phyloP scores from a whole-genome alignment of 1,140 invertebrate genomes.

The Oncopeltus fasciatus region DNA sequence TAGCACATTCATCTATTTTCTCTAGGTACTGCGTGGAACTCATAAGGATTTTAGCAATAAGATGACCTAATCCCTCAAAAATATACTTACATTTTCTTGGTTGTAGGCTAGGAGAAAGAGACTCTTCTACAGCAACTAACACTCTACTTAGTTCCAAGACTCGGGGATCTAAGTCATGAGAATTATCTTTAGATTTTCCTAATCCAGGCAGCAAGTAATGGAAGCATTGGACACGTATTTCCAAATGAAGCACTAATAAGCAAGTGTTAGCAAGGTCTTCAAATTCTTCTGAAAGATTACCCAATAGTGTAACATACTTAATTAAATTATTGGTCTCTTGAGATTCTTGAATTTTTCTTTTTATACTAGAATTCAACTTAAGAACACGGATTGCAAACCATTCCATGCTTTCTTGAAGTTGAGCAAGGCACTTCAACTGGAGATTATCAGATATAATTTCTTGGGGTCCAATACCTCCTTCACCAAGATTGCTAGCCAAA shows the following conservation, averaged over 20 bases:
- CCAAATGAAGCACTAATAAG: slow-evolving; percentile 77
- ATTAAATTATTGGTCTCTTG: background rate
- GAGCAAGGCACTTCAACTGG: slow-evolving; percentile 65
- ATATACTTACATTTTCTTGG: slow-evolving; percentile 80
- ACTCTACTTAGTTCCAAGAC: slow-evolving; percentile 69
- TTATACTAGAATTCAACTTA: slow-evolving; percentile 22
- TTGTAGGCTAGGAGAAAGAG: slow-evolving; percentile 54
- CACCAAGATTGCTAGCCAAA: slow-evolving; percentile 71
- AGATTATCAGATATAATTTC: slow-evolving; percentile 68
- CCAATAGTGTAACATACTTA: background rate
- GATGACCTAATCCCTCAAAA: slow-evolving; percentile 81
- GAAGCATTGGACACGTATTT: slow-evolving; percentile 88
- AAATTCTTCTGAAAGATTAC: slow-evolving; percentile 58
- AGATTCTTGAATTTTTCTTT: background rate
- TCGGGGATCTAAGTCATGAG: slow-evolving; percentile 64
- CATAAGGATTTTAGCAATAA: slow-evolving; percentile 73
- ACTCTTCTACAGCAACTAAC: slow-evolving; percentile 62
- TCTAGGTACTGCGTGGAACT: slow-evolving; percentile 65
- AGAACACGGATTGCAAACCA: slow-evolving; percentile 48
- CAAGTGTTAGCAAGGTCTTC: slow-evolving; percentile 81
- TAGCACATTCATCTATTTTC: slow-evolving; percentile 62
- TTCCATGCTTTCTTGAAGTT: slow-evolving; percentile 82
- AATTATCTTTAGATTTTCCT: slow-evolving; percentile 28
- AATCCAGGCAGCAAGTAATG: slow-evolving; percentile 61
- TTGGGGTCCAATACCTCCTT: slow-evolving; percentile 65